phyloP scores from a whole-genome alignment of 1,140 invertebrate species.

The Hycleus phaleratus region DNA sequence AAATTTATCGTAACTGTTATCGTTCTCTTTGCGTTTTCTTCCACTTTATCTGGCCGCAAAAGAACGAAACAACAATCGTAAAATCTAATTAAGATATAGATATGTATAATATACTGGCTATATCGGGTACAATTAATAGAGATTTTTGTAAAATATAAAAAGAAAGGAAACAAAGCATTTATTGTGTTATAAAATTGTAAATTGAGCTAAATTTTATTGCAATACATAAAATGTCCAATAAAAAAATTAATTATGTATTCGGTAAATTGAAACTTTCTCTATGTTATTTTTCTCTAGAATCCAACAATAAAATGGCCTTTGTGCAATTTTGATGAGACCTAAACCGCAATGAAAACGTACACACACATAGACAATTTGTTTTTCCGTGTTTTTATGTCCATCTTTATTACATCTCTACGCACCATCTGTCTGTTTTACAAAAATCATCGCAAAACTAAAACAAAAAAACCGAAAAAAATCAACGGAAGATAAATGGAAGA shows the following conservation, averaged over 20 bases:
- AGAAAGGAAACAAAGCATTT: background rate
- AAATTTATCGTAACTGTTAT: too few relatives aligned
- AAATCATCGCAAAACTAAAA: too few relatives aligned
- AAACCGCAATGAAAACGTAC: slow-evolving; percentile 6
- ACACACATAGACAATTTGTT: slow-evolving; percentile 2
- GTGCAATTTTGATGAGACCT: slow-evolving; percentile 24
- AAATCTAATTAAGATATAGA: too few relatives aligned
- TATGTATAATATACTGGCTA: too few relatives aligned
- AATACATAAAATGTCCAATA: slow-evolving; percentile 5
- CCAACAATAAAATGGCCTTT: slow-evolving; percentile 11
- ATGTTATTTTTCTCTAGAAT: background rate
- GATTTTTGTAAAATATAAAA: too few relatives aligned
- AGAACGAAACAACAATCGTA: too few relatives aligned
- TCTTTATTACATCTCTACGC: slow-evolving; percentile 19
- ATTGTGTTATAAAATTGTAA: slow-evolving; percentile 8
- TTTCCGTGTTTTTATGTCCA: slow-evolving; percentile 21
- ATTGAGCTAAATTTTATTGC: slow-evolving; percentile 11
- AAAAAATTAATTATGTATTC: slow-evolving; percentile 16
- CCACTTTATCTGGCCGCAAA: too few relatives aligned
- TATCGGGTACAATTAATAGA: too few relatives aligned
- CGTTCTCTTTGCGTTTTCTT: too few relatives aligned
- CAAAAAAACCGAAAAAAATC: too few relatives aligned
- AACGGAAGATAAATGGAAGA: too few relatives aligned
- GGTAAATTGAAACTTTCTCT: slow-evolving; percentile 5
- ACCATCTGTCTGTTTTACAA: too few relatives aligned